Evolutionary conservation across 2,888 invertebrate species (phyloP).

Genomic region (Eretmocerus hayati): DNA sequence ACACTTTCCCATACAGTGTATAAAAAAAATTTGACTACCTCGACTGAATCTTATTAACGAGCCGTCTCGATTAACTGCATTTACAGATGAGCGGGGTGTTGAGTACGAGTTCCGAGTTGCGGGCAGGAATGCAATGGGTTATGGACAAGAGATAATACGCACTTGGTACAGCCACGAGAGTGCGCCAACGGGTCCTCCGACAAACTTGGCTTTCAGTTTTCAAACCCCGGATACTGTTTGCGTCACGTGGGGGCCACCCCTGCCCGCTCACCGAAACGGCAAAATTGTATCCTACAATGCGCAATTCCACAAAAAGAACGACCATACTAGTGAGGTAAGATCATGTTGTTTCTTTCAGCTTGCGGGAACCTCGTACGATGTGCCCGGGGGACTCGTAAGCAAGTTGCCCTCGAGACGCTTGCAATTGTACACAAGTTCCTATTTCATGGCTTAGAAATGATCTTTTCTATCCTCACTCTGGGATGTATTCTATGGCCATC

Average conservation of each 20-base stretch:
- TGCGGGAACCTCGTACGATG: background rate
- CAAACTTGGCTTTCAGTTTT: slow-evolving; percentile 76
- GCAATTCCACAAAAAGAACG: slow-evolving; percentile 83
- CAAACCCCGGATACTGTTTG: slow-evolving; percentile 91
- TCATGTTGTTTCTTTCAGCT: background rate
- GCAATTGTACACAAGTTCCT: no score
- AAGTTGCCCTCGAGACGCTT: no score
- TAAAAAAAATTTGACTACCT: no score
- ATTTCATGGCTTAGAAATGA: no score
- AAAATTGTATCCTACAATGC: slow-evolving; percentile 89
- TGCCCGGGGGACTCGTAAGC: no score
- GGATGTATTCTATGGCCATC: no score
- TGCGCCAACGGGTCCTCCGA: slow-evolving; percentile 78
- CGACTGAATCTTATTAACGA: no score
- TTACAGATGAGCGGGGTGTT: slow-evolving; percentile 70
- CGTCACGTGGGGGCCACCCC: slow-evolving; percentile 82
- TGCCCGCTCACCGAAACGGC: slow-evolving; percentile 84
- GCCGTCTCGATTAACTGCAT: no score
- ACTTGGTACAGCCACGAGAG: slow-evolving; percentile 92
- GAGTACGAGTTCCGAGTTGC: slow-evolving; percentile 96
- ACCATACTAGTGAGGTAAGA: slow-evolving; percentile 70
- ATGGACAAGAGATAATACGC: slow-evolving; percentile 89
- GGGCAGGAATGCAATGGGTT: slow-evolving; percentile 90
- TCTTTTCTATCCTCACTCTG: no score
- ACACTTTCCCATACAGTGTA: no score